Base-by-base conservation (phyloP, 2,888 invertebrate species). In the Drosophila incognita region DNA sequence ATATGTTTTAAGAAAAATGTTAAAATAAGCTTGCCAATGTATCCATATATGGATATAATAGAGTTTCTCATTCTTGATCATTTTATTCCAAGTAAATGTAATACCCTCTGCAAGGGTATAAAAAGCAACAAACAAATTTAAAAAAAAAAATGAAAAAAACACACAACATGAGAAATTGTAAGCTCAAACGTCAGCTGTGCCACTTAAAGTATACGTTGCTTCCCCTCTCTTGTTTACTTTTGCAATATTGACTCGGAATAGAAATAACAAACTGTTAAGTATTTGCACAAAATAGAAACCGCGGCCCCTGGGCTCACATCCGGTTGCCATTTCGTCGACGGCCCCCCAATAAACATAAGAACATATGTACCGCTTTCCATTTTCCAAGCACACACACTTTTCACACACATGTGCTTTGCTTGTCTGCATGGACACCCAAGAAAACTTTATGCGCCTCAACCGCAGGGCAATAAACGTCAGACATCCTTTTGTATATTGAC, bases 401-500 rank as follows among this genome's bases (percentile, higher is more conserved):
- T 36, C 65, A 66, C 69, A 63, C 68, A 54, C 60, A 65, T 60
- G 42, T 62, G 57, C n/a, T 48, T 66, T 62, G 52, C 71, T 58
- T 67, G 69, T 54, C 71, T 59, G 59, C 62, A 48, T 69, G 64
- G 62, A 51, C 69, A 18, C 42, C 57, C 60, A 74, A 69, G 42
- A 31, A 73, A 79, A 83, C 60, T 77, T 85, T 85, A 38, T 77
- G 65, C 68, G 73, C 69, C 76, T 59, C 72, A 72, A 71, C 74
- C 71, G 78, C 73, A 68, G 81, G 85, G 83, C 90, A 86, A 86
- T 86, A 86, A 84, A 89, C 76, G 89, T 86, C 85, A 86, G 85
- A 71, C 81, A 78, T 80, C 80, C 82, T 84, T 90, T 90, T 90
- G 89, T 88, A 83, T 69, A 77, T 74, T 86, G 90, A 87, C 87